A percentile compares a stretch with the other conserved stretches of the same genome.
Conservation (phyloP, 2,888 invertebrate genomes). For the Pinctada fucata region DNA sequence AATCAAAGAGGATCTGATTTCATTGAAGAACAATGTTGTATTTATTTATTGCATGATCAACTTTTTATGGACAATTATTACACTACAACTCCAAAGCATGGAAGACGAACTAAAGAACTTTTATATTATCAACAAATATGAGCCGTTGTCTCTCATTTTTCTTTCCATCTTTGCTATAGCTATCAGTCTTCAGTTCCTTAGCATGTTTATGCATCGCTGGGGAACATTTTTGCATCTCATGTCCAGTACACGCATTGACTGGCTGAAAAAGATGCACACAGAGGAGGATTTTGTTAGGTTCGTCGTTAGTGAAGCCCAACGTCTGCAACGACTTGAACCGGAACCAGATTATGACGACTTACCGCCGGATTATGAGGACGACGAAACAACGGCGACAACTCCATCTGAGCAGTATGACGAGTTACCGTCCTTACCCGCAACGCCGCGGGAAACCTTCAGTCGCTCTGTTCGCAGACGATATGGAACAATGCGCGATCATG, state of each 20-base stretch:
- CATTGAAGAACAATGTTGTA: constrained; percentile 69
- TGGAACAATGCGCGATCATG: constrained; percentile 44
- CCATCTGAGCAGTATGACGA: constrained; percentile 47
- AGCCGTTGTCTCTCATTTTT: constrained; percentile 67
- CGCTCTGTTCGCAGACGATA: constrained; percentile 35
- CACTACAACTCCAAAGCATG: constrained; percentile 95
- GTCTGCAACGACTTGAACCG: constrained; percentile 66
- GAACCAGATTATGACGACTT: constrained; percentile 66
- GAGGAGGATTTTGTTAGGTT: constrained; percentile 71
- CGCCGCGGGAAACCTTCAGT: constrained; percentile 34
- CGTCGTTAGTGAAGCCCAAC: constrained; percentile 67
- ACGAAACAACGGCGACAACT: constrained; percentile 40
- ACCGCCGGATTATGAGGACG: constrained; percentile 56
- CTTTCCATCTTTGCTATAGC: constrained; percentile 66
- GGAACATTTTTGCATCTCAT: constrained; percentile 72
- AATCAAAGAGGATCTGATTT: constrained; percentile 61
- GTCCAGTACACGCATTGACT: constrained; percentile 69
- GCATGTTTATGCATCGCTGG: constrained; percentile 71
- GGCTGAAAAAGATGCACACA: constrained; percentile 63
- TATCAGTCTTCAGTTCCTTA: constrained; percentile 65
- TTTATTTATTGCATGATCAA: constrained; percentile 89
- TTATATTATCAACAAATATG: constrained; percentile 68
- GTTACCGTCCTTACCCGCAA: constrained; percentile 39
- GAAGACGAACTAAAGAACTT: constrained; percentile 83
- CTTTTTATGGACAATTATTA: constrained; percentile 98